Conservation (phyloP, 2,797 vertebrate species). For the Spinibarbus caldwelli region DNA sequence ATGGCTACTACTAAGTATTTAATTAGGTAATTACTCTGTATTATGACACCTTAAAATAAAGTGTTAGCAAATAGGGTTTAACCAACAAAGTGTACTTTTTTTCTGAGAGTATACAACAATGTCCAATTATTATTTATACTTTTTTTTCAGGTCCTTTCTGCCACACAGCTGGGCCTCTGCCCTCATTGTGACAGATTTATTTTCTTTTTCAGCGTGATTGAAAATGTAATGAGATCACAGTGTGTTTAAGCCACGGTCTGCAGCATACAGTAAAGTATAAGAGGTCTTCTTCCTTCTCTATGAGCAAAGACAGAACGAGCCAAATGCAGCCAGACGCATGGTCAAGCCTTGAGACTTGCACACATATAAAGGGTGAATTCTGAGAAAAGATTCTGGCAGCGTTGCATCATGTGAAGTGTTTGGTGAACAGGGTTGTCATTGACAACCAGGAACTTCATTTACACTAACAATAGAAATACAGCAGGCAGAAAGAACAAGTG, state of each 20-base stretch:
- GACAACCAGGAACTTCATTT: neutral
- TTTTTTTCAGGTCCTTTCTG: neutral
- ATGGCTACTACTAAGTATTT: too few relatives aligned
- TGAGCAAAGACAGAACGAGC: neutral
- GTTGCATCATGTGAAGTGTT: slow-evolving; percentile 12
- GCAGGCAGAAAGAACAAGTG: neutral
- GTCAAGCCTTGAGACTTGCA: neutral
- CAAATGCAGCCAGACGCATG: neutral
- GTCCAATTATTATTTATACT: neutral
- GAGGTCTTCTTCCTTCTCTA: neutral
- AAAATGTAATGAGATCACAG: neutral
- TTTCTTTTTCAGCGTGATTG: neutral
- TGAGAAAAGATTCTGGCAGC: neutral
- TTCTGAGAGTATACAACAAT: too few relatives aligned
- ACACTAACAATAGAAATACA: neutral
- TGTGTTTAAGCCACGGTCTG: neutral
- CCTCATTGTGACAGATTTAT: slow-evolving; percentile 4
- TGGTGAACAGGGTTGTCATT: neutral
- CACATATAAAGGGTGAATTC: neutral
- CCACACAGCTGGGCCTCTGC: neutral
- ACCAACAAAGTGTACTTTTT: neutral
- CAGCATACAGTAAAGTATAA: neutral
- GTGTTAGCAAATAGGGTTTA: too few relatives aligned
- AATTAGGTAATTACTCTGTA: too few relatives aligned
- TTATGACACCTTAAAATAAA: too few relatives aligned